Percentiles rank a stretch among this genome's conserved stretches.
phyloP scores from a whole-genome alignment of 2,888 invertebrate species.

The Nephrocerus scutellatus region DNA sequence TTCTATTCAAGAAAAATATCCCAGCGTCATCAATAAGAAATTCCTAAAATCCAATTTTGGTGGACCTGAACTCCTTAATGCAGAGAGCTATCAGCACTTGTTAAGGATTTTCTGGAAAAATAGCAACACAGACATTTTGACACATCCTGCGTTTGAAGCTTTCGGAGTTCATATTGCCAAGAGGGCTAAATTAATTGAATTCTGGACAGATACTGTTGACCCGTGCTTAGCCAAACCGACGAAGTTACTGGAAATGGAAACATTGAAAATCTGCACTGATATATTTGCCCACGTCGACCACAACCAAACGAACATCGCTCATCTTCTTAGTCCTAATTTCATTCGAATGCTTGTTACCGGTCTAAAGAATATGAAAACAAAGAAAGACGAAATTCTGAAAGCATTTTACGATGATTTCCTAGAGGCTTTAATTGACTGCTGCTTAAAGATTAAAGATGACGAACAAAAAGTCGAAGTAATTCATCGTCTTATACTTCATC shows the following conservation, averaged over 20 bases:
- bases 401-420: conserved; percentile 47
- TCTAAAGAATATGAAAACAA: conserved; percentile 50
- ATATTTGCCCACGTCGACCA: conserved; percentile 51
- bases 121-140: conserved; percentile 42
- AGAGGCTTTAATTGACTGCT: conserved; percentile 51
- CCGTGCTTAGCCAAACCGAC: conserved; percentile 50
- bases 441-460: conserved; percentile 51
- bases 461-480: conserved; percentile 55
- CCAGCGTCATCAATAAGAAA: conserved; percentile 50
- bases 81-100: conserved; percentile 53
- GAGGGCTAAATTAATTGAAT: conserved; percentile 50
- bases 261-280: conserved; percentile 54
- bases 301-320: conserved; percentile 47
- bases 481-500: conserved; percentile 59
- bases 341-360: conserved; percentile 58
- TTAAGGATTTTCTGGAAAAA: conserved; percentile 57
- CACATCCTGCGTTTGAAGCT: conserved; percentile 60
- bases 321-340: conserved; percentile 58
- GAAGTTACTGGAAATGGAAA: conserved; percentile 55
- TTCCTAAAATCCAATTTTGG: conserved; percentile 54
- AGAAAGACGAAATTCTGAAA: conserved; percentile 30
- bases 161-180: conserved; percentile 53
- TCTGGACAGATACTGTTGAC: conserved; percentile 54
- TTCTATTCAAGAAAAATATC: conserved; percentile 46
- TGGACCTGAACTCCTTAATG: conserved; percentile 52